Base-by-base conservation (phyloP, 2,888 invertebrate genomes). In the Acanthosoma haemorrhoidale region DNA sequence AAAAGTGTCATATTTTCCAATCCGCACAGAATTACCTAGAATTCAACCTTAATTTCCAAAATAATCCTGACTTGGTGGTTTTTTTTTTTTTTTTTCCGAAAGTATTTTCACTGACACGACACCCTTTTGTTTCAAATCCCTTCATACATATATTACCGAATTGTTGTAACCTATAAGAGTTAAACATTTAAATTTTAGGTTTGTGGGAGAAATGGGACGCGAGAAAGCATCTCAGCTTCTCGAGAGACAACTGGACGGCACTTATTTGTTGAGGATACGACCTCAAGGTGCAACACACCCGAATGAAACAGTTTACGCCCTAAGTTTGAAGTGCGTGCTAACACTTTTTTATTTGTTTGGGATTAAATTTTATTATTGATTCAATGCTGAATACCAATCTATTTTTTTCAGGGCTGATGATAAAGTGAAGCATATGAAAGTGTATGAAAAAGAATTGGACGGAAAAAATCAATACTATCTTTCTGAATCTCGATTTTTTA, bases 341-440 rank as follows among this genome's bases (percentile, higher is more conserved):
- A 60, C 41, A 15, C 1, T 68, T 31, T 0, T 36, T 11, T 16
- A 8, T 43, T 60, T 34, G 8, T 34, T 34, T 32, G 16, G 1
- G 11, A 16, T 58, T 16, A 58, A 58, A 32, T 11, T 38, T 18
- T 39, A 38, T 39, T 34, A 13, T 60, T 15, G 11, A 18, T 8
- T 36, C 9, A 36, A 11, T 36, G 38, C 9, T 36, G 9, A 36
- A n/a, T n/a, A n/a, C n/a, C n/a, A n/a, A 13, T 25, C 68, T 60
- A 58, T 66, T 25, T 73, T 39, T 79, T 79, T 39, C 79, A 94
- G 93, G 81, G 91, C 91, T 75, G 93, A 94, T 80, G 91, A 92
- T 79, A 86, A 89, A 74, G 92, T 94, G 74, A 94, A 94, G 79
- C 94, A 94, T 80, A 94, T 94, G 90, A 89, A 92, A 79, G 91